A percentile compares a stretch with the other conserved stretches of the same genome.
These are phyloP conservation scores for Saccopteryx bilineata DNA, from an alignment of 2,113 vertebrate genomes.

Conservation along the genomic window DNA sequence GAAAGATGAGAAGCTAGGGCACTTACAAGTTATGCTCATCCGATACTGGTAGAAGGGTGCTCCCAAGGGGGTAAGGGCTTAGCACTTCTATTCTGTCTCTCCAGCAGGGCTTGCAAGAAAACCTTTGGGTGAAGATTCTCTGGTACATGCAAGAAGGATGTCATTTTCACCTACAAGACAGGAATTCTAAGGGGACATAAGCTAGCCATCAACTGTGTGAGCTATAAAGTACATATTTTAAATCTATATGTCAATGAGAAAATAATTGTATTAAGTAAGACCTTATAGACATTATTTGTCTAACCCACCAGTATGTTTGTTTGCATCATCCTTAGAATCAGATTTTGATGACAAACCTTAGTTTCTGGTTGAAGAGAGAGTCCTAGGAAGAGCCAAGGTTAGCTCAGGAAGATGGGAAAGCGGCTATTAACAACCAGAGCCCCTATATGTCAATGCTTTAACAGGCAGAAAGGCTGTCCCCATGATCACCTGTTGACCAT, in stretches of 20 bases:
- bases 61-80: background rate
- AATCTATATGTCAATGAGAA: constrained; percentile 9
- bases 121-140: background rate
- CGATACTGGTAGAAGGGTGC: background rate
- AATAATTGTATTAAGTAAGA: background rate
- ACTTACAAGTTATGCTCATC: background rate
- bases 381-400: background rate
- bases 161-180: background rate
- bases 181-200: background rate
- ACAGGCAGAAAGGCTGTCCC: background rate
- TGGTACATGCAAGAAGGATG: background rate
- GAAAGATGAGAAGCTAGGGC: background rate
- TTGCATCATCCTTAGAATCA: constrained; percentile 4
- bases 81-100: background rate
- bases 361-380: background rate
- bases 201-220: background rate
- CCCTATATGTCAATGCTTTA: background rate
- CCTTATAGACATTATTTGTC: constrained; percentile 40
- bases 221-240: constrained; percentile 26
- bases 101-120: background rate
- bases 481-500: background rate
- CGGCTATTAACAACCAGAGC: background rate
- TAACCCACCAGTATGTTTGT: constrained; percentile 11
- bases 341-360: constrained; percentile 36
- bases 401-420: background rate